Percentiles rank a stretch among this genome's conserved stretches.
These are phyloP conservation scores for Betta splendens DNA, from an alignment of 2,797 vertebrate species.

Conservation along the genomic window DNA sequence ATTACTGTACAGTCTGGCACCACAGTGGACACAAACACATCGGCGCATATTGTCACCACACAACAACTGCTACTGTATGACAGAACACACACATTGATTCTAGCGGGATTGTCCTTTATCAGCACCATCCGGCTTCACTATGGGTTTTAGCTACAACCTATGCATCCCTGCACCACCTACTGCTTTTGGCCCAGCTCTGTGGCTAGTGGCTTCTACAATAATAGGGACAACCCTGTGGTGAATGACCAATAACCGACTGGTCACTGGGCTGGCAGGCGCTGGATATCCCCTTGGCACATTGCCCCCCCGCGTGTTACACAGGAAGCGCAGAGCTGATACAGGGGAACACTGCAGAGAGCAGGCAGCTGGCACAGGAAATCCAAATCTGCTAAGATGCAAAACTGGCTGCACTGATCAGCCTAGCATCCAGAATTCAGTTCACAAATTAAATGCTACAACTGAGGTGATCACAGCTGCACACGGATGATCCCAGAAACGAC, in stretches of 20 bases:
- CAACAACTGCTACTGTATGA: conserved; percentile 41
- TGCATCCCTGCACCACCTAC: conserved; percentile 6
- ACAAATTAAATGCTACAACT: conserved; percentile 3
- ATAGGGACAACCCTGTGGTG: conserved; percentile 61
- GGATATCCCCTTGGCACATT: conserved; percentile 66
- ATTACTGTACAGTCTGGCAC: conserved; percentile 17
- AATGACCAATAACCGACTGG: conserved; percentile 67
- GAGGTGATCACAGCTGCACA: neutral
- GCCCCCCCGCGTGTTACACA: conserved; percentile 54
- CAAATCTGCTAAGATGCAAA: conserved; percentile 9
- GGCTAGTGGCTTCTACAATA: conserved; percentile 21
- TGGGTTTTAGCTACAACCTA: conserved; percentile 7
- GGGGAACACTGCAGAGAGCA: conserved; percentile 56
- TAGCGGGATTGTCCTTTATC: conserved; percentile 19
- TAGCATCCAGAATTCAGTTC: neutral
- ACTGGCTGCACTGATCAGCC: conserved; percentile 6
- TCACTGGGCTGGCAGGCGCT: conserved; percentile 68
- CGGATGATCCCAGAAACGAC: conserved; percentile 10
- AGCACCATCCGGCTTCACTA: conserved; percentile 32
- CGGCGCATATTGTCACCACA: conserved; percentile 27
- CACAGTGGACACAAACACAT: conserved; percentile 4
- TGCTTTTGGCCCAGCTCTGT: conserved; percentile 21
- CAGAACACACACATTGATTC: conserved; percentile 35
- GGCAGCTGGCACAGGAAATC: conserved; percentile 51
- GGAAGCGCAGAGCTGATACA: conserved; percentile 48